Base-by-base conservation (phyloP, 2,888 invertebrate genomes). In the Charanyca ferruginea region DNA sequence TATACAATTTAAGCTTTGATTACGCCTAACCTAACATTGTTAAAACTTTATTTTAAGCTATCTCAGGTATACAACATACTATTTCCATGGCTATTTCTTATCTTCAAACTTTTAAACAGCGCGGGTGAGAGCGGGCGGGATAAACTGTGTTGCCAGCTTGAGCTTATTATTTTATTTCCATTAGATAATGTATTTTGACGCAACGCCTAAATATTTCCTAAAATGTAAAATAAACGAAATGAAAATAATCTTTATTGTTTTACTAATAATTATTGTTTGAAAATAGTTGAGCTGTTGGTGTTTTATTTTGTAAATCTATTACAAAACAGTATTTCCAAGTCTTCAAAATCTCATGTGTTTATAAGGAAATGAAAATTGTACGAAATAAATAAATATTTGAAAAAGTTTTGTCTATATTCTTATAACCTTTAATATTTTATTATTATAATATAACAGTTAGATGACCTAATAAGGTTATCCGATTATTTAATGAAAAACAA, bases 281-380 rank as follows among this genome's bases (percentile, higher is more conserved):
- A n/a, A n/a, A n/a, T n/a, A n/a, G n/a, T 25, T 25, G 25, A 6
- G 25, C 25, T 25, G 1, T 13, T 9, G 11, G 9, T 23, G 11
- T 11, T 4, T n/a, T n/a, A n/a, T n/a, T 47, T 59, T n/a, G 23
- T 57, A 65, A 65, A 66, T 47, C 61, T 64, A 51, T 54, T 38
- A 1, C 9, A 59, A 66, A 35, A 3, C 11, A 65, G 49, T 67
- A 66, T 76, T 77, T 52, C 71, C 52, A 51, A 16, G 20, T n/a
- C 16, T 6, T 23, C 0, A 44, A 18, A 57, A 22, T 44, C 18
- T 3, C n/a, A n/a, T 2, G 13, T 7, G 8, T 28, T 22, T 45
- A 0, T 16, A 32, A 9, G 13, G 23, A 35, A 41, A 18, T 25
- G 7, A 6, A 32, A 42, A 48, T 35, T 49, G 35, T 49, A 28